Evolutionary conservation across 1,140 invertebrate species (phyloP).

Genomic region (Orchestia grillus): DNA sequence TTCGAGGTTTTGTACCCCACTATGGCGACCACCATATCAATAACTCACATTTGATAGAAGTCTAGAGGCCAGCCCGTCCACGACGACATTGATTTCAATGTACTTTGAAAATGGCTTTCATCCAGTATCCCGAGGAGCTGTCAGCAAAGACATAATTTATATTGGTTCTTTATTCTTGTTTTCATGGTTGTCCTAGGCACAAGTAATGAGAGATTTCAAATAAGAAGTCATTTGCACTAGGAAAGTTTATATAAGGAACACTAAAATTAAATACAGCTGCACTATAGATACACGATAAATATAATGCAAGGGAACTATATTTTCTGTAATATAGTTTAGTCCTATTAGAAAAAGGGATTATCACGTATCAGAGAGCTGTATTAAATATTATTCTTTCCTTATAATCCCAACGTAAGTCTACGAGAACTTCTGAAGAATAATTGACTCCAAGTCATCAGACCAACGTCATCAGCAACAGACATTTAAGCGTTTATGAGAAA

Average conservation of each 20-base stretch:
- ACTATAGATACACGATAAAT: neutral
- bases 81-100: neutral
- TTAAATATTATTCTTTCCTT: neutral
- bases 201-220: neutral
- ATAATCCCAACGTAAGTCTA: neutral
- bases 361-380: neutral
- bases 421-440: neutral
- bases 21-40: neutral
- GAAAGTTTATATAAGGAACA: neutral
- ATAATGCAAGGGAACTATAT: neutral
- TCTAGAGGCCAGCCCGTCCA: neutral
- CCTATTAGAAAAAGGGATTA: neutral
- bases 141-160: neutral
- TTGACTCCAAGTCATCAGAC: neutral
- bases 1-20: conserved; percentile 18
- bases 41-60: conserved; percentile 13
- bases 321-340: neutral
- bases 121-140: neutral
- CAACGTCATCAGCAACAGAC: too few species aligned
- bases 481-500: neutral
- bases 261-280: neutral
- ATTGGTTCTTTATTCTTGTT: neutral
- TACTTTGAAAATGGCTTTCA: neutral
- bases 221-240: neutral
- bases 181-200: neutral